Base-by-base conservation (phyloP, 2,113 vertebrate genomes). In the Turdus rufiventris region DNA sequence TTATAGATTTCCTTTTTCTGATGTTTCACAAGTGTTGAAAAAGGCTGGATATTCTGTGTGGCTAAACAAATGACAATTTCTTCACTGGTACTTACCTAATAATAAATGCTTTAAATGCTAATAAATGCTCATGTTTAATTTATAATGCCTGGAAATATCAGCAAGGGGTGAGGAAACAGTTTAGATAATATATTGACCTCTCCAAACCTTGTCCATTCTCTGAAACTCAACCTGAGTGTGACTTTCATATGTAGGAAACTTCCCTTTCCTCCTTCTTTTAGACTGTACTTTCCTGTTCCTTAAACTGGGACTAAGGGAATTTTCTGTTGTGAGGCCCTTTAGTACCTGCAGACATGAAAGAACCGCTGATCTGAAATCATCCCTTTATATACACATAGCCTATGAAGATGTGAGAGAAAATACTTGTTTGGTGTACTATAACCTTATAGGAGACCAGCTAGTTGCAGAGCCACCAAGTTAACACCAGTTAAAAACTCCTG, bases 1-100 rank as follows among this genome's bases (percentile, higher is more conserved):
- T 88, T 63, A 92, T 4, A 85, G 43, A 83, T 61, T 83, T 82
- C 84, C 26, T 75, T 60, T 73, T 84, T 63, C 50, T 85, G 34
- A 43, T 90, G n/a, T 24, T 89, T 78, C 71, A 50, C 48, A 87
- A 76, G n/a, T 34, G 36, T 77, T 93, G 48, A 88, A 96, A 96
- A 82, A 94, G 40, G 9, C 36, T 79, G 63, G 31, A 62, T 26
- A 11, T 77, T 88, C 74, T 91, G 2, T 79, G 66, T 70, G 51
- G 62, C 79, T 85, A 76, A 94, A 75, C 84, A 94, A 93, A 92
- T 68, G 61, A 71, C 50, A 66, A 24, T 83, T 89, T 91, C 45
- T 33, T 85, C 45, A 40, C 60, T 68, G 29, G 43, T 28, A 63
- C 54, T 91, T 92, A 79, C 38, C 28, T 1, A 26, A 34, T 47